phyloP scores from a whole-genome alignment of 2,888 invertebrate genomes.

The Dascillus cervinus region DNA sequence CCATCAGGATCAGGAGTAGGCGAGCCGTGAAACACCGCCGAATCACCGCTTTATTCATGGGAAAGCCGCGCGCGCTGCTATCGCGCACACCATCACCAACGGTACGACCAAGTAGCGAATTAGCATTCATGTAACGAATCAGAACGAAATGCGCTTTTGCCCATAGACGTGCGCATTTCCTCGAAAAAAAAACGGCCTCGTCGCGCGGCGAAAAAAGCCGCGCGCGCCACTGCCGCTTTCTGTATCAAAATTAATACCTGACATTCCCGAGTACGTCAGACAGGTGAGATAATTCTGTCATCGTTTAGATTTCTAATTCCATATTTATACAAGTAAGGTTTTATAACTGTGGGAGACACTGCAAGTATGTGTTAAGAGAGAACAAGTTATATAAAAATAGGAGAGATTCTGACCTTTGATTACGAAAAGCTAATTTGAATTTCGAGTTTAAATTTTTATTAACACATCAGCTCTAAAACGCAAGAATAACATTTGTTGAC shows the following conservation, averaged over 20 bases:
- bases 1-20: conserved; percentile 31
- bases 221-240: not conserved
- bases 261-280: not conserved
- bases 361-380: too few species aligned
- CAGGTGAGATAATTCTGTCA: not conserved
- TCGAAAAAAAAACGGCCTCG: too few species aligned
- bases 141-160: conserved; percentile 19
- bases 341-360: not conserved
- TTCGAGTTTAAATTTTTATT: too few species aligned
- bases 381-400: too few species aligned
- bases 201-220: not conserved
- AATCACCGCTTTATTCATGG: conserved; percentile 31
- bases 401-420: too few species aligned
- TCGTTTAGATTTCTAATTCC: conserved; percentile 1
- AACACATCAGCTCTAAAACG: too few species aligned
- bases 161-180: not conserved
- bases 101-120: conserved; percentile 33
- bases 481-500: too few species aligned
- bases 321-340: not conserved
- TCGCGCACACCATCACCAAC: conserved; percentile 32
- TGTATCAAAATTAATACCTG: not conserved
- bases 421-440: too few species aligned
- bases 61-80: conserved; percentile 32
- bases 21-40: conserved; percentile 33
- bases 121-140: conserved; percentile 36